phyloP scores from a whole-genome alignment of 2,113 vertebrate species.

The Argyrosomus japonicus region DNA sequence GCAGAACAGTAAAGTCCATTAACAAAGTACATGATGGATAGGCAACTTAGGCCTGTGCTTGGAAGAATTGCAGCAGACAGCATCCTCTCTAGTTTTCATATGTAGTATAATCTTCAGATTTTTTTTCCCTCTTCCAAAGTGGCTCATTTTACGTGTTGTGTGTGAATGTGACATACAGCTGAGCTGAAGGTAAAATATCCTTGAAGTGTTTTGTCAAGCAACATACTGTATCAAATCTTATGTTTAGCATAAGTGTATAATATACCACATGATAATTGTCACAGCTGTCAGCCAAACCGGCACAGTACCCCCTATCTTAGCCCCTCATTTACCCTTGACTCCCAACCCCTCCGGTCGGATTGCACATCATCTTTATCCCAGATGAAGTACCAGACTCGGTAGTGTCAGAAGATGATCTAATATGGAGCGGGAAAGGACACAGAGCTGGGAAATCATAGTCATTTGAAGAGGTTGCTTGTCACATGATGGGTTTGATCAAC shows the following conservation, averaged over 20 bases:
- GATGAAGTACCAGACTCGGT: slow-evolving; percentile 71
- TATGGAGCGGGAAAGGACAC: slow-evolving; percentile 71
- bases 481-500: slow-evolving; percentile 82
- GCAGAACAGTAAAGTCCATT: slow-evolving; percentile 5
- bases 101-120: slow-evolving; percentile 11
- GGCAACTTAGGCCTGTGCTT: neutral
- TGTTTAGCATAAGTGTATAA: slow-evolving; percentile 66
- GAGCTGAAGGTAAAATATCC: slow-evolving; percentile 35
- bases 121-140: neutral
- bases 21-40: neutral
- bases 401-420: slow-evolving; percentile 76
- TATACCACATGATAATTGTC: slow-evolving; percentile 65
- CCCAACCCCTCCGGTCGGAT: slow-evolving; percentile 67
- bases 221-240: slow-evolving; percentile 41
- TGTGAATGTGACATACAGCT: slow-evolving; percentile 3
- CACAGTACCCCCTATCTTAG: slow-evolving; percentile 47
- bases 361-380: slow-evolving; percentile 77
- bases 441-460: slow-evolving; percentile 75
- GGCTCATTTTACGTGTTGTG: neutral
- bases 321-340: slow-evolving; percentile 74
- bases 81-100: slow-evolving; percentile 19
- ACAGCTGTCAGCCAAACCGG: slow-evolving; percentile 66
- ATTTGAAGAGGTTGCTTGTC: slow-evolving; percentile 80
- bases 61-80: slow-evolving; percentile 6
- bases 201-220: slow-evolving; percentile 60